Conservation (phyloP, 2,888 invertebrate species). For the Watsonalla cultraria region DNA sequence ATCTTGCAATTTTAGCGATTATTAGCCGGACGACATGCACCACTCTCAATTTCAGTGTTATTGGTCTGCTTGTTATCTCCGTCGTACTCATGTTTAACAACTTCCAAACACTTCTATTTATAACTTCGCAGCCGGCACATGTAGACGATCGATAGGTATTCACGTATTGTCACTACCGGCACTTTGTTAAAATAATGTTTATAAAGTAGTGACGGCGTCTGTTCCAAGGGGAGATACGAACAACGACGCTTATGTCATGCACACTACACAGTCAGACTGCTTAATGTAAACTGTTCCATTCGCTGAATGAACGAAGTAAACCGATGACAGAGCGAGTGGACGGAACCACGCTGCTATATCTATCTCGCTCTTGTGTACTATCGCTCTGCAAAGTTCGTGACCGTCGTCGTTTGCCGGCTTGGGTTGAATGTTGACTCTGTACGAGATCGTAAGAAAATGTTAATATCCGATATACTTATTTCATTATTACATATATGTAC, state of each 20-base stretch:
- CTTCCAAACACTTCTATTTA: constrained; percentile 28
- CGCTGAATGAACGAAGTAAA: neutral
- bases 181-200: constrained; percentile 22
- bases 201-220: constrained; percentile 13
- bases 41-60: constrained; percentile 42
- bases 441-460: neutral
- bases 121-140: constrained; percentile 20
- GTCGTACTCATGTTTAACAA: constrained; percentile 37
- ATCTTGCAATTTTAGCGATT: constrained; percentile 42
- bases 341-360: neutral
- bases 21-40: constrained; percentile 46
- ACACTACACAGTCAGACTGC: neutral
- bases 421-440: neutral
- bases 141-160: constrained; percentile 12
- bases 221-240: constrained; percentile 8
- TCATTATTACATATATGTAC: too few relatives aligned
- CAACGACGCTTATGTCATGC: constrained; percentile 24
- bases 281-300: neutral
- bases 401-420: neutral
- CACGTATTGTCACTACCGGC: constrained; percentile 13
- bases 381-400: neutral
- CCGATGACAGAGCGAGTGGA: neutral
- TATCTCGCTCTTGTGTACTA: neutral
- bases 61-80: constrained; percentile 30
- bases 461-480: too few relatives aligned